Conservation (phyloP, 2,888 invertebrate species). For the Neuroscelio doddi region DNA sequence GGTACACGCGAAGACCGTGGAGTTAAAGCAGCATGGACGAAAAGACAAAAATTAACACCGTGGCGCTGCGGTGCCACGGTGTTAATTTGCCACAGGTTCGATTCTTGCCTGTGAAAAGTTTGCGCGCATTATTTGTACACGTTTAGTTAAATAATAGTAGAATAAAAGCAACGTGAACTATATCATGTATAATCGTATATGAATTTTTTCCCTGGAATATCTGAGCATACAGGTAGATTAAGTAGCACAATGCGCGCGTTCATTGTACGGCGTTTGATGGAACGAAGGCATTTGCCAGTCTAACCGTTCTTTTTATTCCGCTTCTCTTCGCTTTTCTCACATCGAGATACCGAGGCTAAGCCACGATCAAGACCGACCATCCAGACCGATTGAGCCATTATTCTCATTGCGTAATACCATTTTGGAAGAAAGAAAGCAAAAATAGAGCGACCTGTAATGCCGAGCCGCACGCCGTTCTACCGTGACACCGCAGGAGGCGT, state of each 20-base stretch:
- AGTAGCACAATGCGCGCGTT: conserved; percentile 38
- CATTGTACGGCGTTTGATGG: conserved; percentile 28
- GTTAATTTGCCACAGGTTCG: no score
- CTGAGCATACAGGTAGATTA: conserved; percentile 34
- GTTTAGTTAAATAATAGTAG: no score
- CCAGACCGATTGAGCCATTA: conserved; percentile 58
- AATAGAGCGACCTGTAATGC: conserved; percentile 44
- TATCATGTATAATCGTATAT: no score
- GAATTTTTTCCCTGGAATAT: no score
- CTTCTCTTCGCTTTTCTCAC: conserved; percentile 40
- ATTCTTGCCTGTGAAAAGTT: no score
- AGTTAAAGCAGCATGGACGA: no score
- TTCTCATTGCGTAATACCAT: conserved; percentile 48
- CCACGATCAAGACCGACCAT: conserved; percentile 48
- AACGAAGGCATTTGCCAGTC: conserved; percentile 45
- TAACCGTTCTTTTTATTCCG: conserved; percentile 44
- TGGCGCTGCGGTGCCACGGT: no score
- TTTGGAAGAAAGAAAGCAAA: conserved; percentile 39
- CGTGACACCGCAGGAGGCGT: conserved; percentile 66
- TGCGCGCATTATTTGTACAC: no score
- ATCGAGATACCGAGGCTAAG: conserved; percentile 45
- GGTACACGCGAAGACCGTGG: no score
- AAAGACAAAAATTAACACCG: no score
- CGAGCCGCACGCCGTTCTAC: conserved; percentile 45
- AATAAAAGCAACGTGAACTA: no score